Percentiles rank a stretch among this genome's conserved stretches.
Conservation (phyloP, 2,797 vertebrate species). For the Ceyx erithaca region DNA sequence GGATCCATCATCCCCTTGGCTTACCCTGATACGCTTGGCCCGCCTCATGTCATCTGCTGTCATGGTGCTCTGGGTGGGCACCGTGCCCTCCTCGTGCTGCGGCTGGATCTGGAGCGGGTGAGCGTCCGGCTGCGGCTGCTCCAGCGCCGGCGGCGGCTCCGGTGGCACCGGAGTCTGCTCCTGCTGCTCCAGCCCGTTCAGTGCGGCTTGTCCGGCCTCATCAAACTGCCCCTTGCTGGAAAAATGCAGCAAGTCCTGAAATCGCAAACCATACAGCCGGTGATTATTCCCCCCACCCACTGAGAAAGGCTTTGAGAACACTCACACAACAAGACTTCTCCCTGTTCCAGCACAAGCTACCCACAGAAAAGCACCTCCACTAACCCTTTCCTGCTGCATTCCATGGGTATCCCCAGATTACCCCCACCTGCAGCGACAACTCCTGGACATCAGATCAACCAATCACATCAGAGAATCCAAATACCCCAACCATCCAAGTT, state of each 20-base stretch:
- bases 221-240: slow-evolving; percentile 87
- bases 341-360: not conserved
- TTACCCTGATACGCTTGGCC: slow-evolving; percentile 93
- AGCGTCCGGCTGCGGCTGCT: slow-evolving; percentile 64
- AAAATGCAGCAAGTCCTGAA: slow-evolving; percentile 89
- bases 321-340: not conserved
- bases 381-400: not conserved
- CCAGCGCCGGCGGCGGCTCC: slow-evolving; percentile 57
- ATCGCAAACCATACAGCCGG: slow-evolving; percentile 62
- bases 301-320: not conserved
- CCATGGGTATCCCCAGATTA: not conserved
- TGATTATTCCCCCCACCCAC: slow-evolving; percentile 63
- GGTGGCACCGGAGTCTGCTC: slow-evolving; percentile 75
- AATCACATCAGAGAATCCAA: not conserved
- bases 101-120: slow-evolving; percentile 75
- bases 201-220: slow-evolving; percentile 76
- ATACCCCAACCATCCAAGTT: not conserved
- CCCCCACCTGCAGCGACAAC: not conserved
- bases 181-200: slow-evolving; percentile 89
- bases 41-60: slow-evolving; percentile 92
- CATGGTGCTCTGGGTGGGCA: slow-evolving; percentile 81
- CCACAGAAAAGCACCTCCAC: not conserved
- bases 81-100: slow-evolving; percentile 78
- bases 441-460: not conserved
- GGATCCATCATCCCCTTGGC: not conserved